Evolutionary conservation across 2,888 invertebrate genomes (phyloP).

Genomic region (Salpingus planirostris): DNA sequence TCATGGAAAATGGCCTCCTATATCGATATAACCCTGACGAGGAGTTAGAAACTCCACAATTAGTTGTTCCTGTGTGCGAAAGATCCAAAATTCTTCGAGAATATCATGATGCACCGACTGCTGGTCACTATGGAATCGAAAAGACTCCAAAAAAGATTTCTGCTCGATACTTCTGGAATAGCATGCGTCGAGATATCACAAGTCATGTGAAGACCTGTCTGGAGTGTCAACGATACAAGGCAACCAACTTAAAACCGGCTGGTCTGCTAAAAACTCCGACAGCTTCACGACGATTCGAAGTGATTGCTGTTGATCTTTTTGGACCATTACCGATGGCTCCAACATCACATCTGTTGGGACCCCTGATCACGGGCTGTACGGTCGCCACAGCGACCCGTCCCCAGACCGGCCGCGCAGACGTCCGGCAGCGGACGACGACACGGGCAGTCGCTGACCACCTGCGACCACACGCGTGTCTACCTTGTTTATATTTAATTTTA

Average conservation of each 20-base stretch:
- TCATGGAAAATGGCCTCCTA: constrained; percentile 15
- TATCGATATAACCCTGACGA: constrained; percentile 13
- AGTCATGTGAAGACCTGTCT: constrained; percentile 7
- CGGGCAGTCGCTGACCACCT: too few relatives aligned
- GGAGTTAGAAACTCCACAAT: constrained; percentile 18
- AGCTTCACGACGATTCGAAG: constrained; percentile 13
- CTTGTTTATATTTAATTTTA: too few relatives aligned
- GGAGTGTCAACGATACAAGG: constrained; percentile 15
- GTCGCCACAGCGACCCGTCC: too few relatives aligned
- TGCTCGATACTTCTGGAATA: constrained; percentile 14
- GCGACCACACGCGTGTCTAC: too few relatives aligned
- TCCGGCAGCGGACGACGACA: too few relatives aligned
- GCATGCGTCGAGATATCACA: constrained; percentile 8
- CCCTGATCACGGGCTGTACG: too few relatives aligned
- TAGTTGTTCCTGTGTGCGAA: constrained; percentile 16
- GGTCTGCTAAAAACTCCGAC: constrained; percentile 14
- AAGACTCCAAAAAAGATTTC: constrained; percentile 11
- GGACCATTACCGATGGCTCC: constrained; percentile 20
- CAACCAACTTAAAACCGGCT: constrained; percentile 12
- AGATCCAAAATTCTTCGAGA: constrained; percentile 8
- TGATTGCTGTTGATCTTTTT: constrained; percentile 16
- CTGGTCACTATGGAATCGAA: constrained; percentile 20
- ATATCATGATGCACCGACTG: constrained; percentile 17
- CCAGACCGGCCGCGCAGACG: too few relatives aligned
- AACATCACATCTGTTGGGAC: too few relatives aligned